Conservation (phyloP, 53 echinoderm and acorn worm genomes). For the Patiria pectinifera region DNA sequence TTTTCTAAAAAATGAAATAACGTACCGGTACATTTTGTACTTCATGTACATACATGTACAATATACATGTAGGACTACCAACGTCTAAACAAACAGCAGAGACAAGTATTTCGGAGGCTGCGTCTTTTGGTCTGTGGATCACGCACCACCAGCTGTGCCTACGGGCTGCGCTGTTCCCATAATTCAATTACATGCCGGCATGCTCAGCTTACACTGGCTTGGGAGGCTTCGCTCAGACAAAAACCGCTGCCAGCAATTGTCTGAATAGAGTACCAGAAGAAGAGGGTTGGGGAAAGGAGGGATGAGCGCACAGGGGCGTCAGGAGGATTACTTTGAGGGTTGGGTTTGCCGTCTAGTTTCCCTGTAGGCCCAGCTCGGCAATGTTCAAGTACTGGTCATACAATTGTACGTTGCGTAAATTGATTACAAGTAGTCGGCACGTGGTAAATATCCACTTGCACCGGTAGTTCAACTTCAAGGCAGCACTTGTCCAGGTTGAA, state of each 20-base stretch:
- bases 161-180: neutral
- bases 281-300: neutral
- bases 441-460: too few species aligned
- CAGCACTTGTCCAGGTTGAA: too few species aligned
- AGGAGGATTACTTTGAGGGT: neutral
- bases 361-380: neutral
- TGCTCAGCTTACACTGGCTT: neutral
- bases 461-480: too few species aligned
- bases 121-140: neutral
- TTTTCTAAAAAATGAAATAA: too few species aligned
- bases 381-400: neutral
- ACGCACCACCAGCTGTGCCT: constrained; percentile 12
- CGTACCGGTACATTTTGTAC: too few species aligned
- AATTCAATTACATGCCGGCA: constrained; percentile 28
- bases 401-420: too few species aligned
- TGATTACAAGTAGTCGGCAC: too few species aligned
- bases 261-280: neutral
- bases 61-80: neutral
- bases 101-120: neutral
- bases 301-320: neutral
- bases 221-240: neutral
- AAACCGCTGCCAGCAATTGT: too few species aligned
- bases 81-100: neutral
- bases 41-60: neutral
- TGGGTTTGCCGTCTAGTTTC: neutral